Percentiles rank a stretch among this genome's conserved stretches.
phyloP scores from a whole-genome alignment of 2,113 vertebrate species.

The Pangasianodon gigas region DNA sequence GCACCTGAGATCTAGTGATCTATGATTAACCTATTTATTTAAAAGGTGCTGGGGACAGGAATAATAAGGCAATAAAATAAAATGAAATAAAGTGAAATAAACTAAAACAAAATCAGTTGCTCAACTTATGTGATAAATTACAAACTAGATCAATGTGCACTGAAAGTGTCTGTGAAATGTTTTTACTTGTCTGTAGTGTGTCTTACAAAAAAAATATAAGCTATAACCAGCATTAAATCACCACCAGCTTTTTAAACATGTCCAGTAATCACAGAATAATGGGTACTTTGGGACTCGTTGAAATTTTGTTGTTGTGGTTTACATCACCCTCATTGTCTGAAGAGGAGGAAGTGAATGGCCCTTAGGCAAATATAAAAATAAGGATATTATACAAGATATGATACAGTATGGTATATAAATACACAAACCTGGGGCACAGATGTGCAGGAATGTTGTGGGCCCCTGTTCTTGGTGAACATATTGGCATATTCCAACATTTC shows the following conservation, averaged over 20 bases:
- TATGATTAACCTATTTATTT: not conserved
- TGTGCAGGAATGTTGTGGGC: slow-evolving; percentile 49
- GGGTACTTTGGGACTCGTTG: not conserved
- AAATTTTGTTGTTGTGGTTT: not conserved
- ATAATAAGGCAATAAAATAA: not conserved
- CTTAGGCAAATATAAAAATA: not conserved
- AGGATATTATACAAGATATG: not conserved
- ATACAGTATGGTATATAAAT: not conserved
- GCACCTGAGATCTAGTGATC: not conserved
- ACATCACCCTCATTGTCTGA: not conserved
- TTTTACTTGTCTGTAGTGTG: not conserved
- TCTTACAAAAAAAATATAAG: not conserved
- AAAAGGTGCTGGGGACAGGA: not conserved
- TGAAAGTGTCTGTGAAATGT: not conserved
- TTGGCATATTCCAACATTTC: slow-evolving; percentile 56
- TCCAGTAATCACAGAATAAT: not conserved
- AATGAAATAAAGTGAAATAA: not conserved
- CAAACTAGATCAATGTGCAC: too few relatives aligned
- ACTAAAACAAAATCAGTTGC: not conserved
- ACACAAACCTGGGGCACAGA: slow-evolving; percentile 75
- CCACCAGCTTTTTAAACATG: not conserved
- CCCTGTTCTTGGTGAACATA: slow-evolving; percentile 53
- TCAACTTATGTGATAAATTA: too few relatives aligned
- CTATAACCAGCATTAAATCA: not conserved
- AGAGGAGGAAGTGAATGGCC: not conserved